A percentile compares a stretch with the other conserved stretches of the same genome.
These are phyloP conservation scores for Conger conger DNA, from an alignment of 2,113 vertebrate species.

Conservation along the genomic window DNA sequence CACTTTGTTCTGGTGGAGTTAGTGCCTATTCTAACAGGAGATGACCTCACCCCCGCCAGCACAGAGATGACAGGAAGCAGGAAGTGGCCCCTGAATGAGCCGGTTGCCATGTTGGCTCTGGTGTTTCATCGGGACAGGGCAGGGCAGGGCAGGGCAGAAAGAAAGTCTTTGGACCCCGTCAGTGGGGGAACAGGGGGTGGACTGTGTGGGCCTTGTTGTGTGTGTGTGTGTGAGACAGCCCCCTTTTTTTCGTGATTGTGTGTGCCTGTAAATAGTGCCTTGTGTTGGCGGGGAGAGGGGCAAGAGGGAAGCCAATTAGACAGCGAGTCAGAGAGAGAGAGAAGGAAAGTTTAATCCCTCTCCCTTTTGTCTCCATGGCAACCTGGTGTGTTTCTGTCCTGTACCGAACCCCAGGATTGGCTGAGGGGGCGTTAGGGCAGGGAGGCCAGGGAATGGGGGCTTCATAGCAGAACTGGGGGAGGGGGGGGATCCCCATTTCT, in stretches of 20 bases:
- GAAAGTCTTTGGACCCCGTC: background rate
- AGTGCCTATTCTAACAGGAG: background rate
- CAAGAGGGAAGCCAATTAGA: background rate
- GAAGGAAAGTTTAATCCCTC: background rate
- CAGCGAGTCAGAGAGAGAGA: background rate
- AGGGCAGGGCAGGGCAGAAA: background rate
- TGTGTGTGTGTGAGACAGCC: background rate
- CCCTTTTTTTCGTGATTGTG: background rate
- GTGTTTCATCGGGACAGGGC: background rate
- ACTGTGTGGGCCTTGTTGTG: background rate
- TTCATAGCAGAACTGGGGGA: constrained; percentile 11
- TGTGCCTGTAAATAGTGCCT: background rate
- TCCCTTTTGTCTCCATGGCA: constrained; percentile 14
- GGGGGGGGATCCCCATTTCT: too few species aligned
- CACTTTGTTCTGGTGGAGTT: background rate
- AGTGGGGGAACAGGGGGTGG: background rate
- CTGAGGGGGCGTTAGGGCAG: background rate
- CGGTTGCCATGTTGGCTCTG: background rate
- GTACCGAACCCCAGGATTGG: background rate
- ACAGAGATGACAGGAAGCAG: background rate
- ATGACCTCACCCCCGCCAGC: background rate
- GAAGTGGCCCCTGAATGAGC: too few species aligned
- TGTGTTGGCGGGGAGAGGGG: background rate
- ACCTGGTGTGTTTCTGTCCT: background rate
- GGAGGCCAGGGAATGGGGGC: background rate